Base-by-base conservation (phyloP, 2,113 vertebrate genomes). In the Alouatta palliata region DNA sequence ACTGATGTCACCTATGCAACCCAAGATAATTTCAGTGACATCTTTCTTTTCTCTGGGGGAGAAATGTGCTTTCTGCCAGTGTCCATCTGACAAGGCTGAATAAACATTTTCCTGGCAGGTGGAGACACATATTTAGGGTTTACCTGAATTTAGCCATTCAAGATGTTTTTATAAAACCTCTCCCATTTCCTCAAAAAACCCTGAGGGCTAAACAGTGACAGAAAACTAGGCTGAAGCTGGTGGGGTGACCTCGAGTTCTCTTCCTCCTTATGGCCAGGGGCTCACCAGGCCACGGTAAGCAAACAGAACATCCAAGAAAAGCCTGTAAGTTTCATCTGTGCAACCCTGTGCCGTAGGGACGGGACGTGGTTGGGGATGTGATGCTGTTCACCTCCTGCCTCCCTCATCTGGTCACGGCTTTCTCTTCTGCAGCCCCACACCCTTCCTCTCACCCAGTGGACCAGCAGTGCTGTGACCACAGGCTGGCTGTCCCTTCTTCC, bases 31-130 rank as follows among this genome's bases (percentile, higher is more conserved):
- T 95, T 91, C 79, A 81, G 52, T 76, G 95, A 97, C 61, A 68
- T 95, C 80, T 97, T 94, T 70, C 80, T 94, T 96, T 97, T 64
- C 88, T 85, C 68, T 47, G 2, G 58, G 54, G 75, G 80, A 93
- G 73, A 87, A 87, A 13, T 37, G 43, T 47, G 71, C 56, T 92
- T 91, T 92, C 40, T 87, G 43, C 35, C 40, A 30, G 14, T 35
- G 73, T 92, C 79, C 86, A 35, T n/a, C 54, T 81, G 84, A 97
- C 47, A 87, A 96, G 61, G 10, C 30, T 90, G 90, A 45, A 20
- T 66, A 75, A 77, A 94, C 37, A 82, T 73, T 54, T 85, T 12
- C 5, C 0, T 23, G 79, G 43, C 20, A 92, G 73, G 16, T 54
- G 2, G 56, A 76, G 19, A 37, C 8, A 5, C 2, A 3, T 71